Evolutionary conservation across 2,888 invertebrate species (phyloP), one percentile per base, ranked within the genome.

Genomic region (Eulithis testata): DNA sequence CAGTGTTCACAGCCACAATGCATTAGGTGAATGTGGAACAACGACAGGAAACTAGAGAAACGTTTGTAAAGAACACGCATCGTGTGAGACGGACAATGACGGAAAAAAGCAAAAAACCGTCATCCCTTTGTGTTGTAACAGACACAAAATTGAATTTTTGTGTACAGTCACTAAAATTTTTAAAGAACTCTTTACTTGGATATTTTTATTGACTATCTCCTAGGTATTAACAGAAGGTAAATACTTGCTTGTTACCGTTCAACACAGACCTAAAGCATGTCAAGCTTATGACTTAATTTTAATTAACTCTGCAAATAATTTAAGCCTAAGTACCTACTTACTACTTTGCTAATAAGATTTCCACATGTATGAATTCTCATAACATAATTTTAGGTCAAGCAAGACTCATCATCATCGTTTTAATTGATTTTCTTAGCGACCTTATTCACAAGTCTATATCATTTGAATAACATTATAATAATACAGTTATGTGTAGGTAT

Each of bases 31-130:
- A 85, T 82, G 80, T 86, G 72, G 80, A 79, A 83, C 81, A 79
- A 75, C 78, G 75, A 76, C 82, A 84, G 83, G 82, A 86, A 85
- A 85, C 83, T 79, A 81, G 80, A 79, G 80, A 84, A 82, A 81
- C 76, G 73, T 75, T 80, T 77, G 77, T 80, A 78, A 80, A 81
- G 78, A 76, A 75, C 79, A 80, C 76, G 76, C 82, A 82, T 83
- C 76, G 77, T 76, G 77, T 79, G 76, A 74, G 74, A 78, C 75
- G 72, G 73, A 83, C 78, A 81, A 81, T 84, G 83, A 85, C 78
- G 67, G 77, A 70, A 81, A 84, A 87, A 84, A 80, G 67, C 72
- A 77, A 78, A 73, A 82, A 84, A 82, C 84, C 79, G 84, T 81
- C 21, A 81, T 80, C 84, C 82, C 83, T 88, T 87, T 88, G 87